These are phyloP conservation scores for Meteorus sp. DNA, from an alignment of 1,140 invertebrate genomes.

Conservation along the genomic window DNA sequence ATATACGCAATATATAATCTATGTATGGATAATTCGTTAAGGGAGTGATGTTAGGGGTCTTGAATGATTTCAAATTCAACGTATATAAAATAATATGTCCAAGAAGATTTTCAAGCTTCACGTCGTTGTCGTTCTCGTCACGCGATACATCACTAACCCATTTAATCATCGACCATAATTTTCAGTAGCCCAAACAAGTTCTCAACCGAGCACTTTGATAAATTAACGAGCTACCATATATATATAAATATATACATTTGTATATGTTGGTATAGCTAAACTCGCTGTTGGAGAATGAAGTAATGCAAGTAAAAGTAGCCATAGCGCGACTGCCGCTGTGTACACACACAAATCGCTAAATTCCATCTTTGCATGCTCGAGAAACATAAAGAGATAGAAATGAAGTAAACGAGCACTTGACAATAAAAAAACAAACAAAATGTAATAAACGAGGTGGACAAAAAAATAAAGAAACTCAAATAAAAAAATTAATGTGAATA, in stretches of 20 bases:
- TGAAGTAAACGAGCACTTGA: slow-evolving; percentile 8
- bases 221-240: not conserved
- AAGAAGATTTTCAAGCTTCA: not conserved
- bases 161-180: slow-evolving; percentile 14
- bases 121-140: slow-evolving; percentile 3
- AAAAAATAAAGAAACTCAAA: not conserved
- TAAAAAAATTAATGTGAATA: too few relatives aligned
- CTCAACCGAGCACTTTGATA: not conserved
- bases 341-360: not conserved
- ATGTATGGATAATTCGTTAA: too few relatives aligned
- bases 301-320: slow-evolving; percentile 14
- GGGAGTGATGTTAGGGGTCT: too few relatives aligned
- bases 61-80: not conserved
- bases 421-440: slow-evolving; percentile 19
- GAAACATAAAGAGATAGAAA: slow-evolving; percentile 3
- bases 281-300: not conserved
- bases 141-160: slow-evolving; percentile 26
- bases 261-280: not conserved
- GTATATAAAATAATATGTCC: too few relatives aligned
- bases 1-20: too few relatives aligned
- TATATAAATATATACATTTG: not conserved
- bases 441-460: not conserved
- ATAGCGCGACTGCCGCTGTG: not conserved
- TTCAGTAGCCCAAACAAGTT: not conserved
- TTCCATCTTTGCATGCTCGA: slow-evolving; percentile 9